Base-by-base conservation (phyloP, 2,888 invertebrate species). In the Eupithecia vulgata region DNA sequence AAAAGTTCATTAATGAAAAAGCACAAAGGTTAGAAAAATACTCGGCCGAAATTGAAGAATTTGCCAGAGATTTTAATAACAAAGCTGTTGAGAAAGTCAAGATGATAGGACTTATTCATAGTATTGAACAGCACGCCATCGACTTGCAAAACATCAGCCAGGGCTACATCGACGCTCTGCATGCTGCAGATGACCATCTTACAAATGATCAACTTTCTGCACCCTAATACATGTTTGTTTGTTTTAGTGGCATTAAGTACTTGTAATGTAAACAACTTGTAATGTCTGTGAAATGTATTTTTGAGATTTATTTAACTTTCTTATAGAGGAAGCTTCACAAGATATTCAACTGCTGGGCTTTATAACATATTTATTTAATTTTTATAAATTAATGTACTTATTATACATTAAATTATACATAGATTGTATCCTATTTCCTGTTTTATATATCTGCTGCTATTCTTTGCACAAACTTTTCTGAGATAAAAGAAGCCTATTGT, bases 1-100 rank as follows among this genome's bases (percentile, higher is more conserved):
- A 57, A 57, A 57, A 57, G 57, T 5, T 25, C 25, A 25, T 57
- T 1, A 57, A 21, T 12, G 57, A 57, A 25, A 57, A 57, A 21
- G 57, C 25, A 12, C 3, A 57, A 57, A 57, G 13, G 25, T 57
- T 57, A 25, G 57, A 57, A 25, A 57, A 57, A 57, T 57, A 57
- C 13, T 5, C 12, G 21, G 12, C 5, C 5, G 57, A 57, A 57
- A 25, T 57, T 1, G 25, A 57, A 57, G 57, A 57, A 25, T 57
- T 57, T 57, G 57, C 57, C 57, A 25, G 25, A 57, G 57, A 57
- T 57, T 57, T 57, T 57, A 25, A 57, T 57, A 57, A 57, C 1
- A 57, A 57, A 13, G 57, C 57, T 5, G 57, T 57, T 25, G 57
- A 57, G 57, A 57, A 12, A 57, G 57, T 57, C 25, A 57, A 57